Percentiles rank a stretch among this genome's conserved stretches.
phyloP scores from a whole-genome alignment of 2,113 vertebrate genomes.

The Lophura nycthemera region DNA sequence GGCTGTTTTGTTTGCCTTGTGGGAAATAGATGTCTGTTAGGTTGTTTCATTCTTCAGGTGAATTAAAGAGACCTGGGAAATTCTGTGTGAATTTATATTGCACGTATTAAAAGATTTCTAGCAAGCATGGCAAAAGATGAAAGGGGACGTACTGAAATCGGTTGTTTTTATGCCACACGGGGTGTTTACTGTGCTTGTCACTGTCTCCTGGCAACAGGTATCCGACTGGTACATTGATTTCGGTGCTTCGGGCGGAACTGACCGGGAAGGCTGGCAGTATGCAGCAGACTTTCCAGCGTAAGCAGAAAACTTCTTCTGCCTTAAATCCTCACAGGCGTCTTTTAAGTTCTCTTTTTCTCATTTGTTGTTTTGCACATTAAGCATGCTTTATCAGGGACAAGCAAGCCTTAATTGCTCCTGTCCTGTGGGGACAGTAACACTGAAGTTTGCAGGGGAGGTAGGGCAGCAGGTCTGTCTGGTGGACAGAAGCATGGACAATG shows the following conservation, averaged over 20 bases:
- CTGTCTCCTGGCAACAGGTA: slow-evolving; percentile 76
- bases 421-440: neutral
- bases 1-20: neutral
- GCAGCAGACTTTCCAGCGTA: slow-evolving; percentile 96
- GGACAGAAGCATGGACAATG: neutral
- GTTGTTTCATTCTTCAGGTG: neutral
- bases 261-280: slow-evolving; percentile 96
- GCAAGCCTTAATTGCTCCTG: neutral
- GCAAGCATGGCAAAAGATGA: neutral
- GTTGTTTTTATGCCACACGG: neutral
- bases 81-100: neutral
- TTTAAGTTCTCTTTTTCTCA: neutral
- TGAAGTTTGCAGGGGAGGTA: neutral
- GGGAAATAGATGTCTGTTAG: neutral
- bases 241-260: slow-evolving; percentile 83
- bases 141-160: neutral
- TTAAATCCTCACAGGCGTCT: neutral
- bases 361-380: neutral
- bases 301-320: slow-evolving; percentile 25
- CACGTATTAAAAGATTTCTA: neutral
- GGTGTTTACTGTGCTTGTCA: neutral
- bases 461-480: neutral
- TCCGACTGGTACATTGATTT: slow-evolving; percentile 94
- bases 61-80: neutral
- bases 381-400: neutral